Evolutionary conservation across 2,113 vertebrate species (phyloP).

Genomic region (Columba livia): DNA sequence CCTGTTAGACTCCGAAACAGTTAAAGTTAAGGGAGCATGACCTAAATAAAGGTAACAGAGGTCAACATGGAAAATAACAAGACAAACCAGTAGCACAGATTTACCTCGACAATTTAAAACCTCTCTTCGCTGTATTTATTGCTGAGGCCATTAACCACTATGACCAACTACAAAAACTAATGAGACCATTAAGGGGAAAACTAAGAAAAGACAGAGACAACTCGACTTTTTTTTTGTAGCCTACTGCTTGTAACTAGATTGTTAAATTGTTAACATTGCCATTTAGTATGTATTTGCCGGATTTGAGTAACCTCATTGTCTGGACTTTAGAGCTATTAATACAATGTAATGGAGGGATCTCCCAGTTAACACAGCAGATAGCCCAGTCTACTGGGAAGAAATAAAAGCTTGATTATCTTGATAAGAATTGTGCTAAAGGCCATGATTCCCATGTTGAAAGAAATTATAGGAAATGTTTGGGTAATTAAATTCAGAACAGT

Average conservation of each 20-base stretch:
- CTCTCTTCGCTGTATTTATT: slow-evolving; percentile 58
- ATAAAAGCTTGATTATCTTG: neutral
- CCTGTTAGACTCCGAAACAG: neutral
- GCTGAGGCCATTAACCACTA: slow-evolving; percentile 64
- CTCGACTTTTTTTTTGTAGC: slow-evolving; percentile 43
- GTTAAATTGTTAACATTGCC: slow-evolving; percentile 64
- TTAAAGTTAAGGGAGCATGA: slow-evolving; percentile 18
- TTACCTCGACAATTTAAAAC: slow-evolving; percentile 41
- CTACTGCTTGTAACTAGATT: slow-evolving; percentile 40
- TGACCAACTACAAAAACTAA: slow-evolving; percentile 65
- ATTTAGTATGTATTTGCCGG: slow-evolving; percentile 56
- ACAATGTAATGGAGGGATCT: neutral
- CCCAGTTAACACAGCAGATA: neutral
- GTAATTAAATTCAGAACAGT: neutral
- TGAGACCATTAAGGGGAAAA: slow-evolving; percentile 69
- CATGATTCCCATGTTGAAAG: neutral
- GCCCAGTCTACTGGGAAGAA: neutral
- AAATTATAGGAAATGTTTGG: neutral
- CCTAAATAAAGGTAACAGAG: slow-evolving; percentile 25
- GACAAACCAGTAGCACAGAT: slow-evolving; percentile 29
- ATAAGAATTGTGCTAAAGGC: neutral
- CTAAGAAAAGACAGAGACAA: slow-evolving; percentile 47
- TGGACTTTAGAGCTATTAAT: neutral
- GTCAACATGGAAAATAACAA: slow-evolving; percentile 42
- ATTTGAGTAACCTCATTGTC: neutral